Percentiles rank a stretch among this genome's conserved stretches.
Evolutionary conservation across 2,797 vertebrate genomes (phyloP).

Genomic region (Salmo trutta): DNA sequence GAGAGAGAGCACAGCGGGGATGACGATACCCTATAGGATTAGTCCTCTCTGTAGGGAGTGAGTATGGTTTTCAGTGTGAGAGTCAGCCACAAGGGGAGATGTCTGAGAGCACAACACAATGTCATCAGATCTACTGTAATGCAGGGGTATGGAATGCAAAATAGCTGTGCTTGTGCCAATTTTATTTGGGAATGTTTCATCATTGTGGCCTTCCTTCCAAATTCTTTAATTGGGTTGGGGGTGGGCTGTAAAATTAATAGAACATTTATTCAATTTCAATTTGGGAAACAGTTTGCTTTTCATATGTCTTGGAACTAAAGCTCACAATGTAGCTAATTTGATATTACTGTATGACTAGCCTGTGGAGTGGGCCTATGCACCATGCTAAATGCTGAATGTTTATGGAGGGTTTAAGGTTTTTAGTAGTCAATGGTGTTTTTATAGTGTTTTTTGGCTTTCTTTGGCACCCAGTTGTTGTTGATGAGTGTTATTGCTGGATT

Average conservation of each 20-base stretch:
- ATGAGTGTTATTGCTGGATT: not conserved
- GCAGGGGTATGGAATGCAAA: not conserved
- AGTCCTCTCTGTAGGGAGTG: conserved; percentile 21
- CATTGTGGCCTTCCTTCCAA: not conserved
- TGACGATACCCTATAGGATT: conserved; percentile 20
- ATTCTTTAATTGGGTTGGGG: not conserved
- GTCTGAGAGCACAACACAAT: conserved; percentile 20
- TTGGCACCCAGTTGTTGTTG: not conserved
- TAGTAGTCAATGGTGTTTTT: not conserved
- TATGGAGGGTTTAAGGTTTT: not conserved
- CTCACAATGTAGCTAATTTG: too few relatives aligned
- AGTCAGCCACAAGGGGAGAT: conserved; percentile 18
- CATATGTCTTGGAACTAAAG: not conserved
- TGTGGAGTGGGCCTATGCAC: not conserved
- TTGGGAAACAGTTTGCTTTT: not conserved
- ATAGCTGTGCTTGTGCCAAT: not conserved
- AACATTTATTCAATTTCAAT: not conserved
- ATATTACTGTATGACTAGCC: not conserved
- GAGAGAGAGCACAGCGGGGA: conserved; percentile 7
- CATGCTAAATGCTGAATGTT: not conserved
- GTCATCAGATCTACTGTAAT: conserved; percentile 24
- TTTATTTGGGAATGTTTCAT: not conserved
- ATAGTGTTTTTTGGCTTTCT: not conserved
- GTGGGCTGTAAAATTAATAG: not conserved
- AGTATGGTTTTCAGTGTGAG: conserved; percentile 19